phyloP scores from a whole-genome alignment of 1,140 invertebrate species.

The Procambarus clarkii region DNA sequence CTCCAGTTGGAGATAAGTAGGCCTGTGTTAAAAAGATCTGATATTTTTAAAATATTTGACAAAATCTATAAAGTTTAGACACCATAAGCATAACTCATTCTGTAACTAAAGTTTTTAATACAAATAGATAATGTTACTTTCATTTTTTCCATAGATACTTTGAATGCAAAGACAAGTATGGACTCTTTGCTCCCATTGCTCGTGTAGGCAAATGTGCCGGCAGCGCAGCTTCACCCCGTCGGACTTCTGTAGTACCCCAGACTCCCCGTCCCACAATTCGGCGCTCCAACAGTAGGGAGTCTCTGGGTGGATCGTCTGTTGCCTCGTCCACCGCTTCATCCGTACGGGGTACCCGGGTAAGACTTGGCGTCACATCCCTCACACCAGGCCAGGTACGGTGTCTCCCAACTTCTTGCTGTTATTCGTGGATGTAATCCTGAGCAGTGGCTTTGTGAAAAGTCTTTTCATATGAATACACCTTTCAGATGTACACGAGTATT shows the following conservation, averaged over 20 bases:
- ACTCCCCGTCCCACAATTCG: constrained; percentile 79
- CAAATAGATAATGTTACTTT: no score
- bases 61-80: no score
- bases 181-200: constrained; percentile 92
- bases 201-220: constrained; percentile 89
- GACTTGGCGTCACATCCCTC: constrained; percentile 84
- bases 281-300: constrained; percentile 89
- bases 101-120: no score
- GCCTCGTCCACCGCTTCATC: constrained; percentile 83
- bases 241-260: constrained; percentile 79
- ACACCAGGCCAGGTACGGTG: constrained; percentile 57
- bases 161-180: constrained; percentile 91
- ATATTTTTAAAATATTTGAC: no score
- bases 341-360: constrained; percentile 81
- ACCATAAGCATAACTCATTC: no score
- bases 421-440: constrained; percentile 35
- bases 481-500: background rate
- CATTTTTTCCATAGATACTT: constrained; percentile 86
- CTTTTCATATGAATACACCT: background rate
- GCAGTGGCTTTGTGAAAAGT: constrained; percentile 53
- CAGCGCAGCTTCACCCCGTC: constrained; percentile 79
- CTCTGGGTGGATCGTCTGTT: constrained; percentile 83
- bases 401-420: constrained; percentile 57
- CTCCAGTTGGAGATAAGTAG: no score
- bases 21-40: no score